Percentiles rank a stretch among this genome's conserved stretches.
Evolutionary conservation across 1,140 invertebrate species (phyloP).

Genomic region (Drosophila parabipectinata): DNA sequence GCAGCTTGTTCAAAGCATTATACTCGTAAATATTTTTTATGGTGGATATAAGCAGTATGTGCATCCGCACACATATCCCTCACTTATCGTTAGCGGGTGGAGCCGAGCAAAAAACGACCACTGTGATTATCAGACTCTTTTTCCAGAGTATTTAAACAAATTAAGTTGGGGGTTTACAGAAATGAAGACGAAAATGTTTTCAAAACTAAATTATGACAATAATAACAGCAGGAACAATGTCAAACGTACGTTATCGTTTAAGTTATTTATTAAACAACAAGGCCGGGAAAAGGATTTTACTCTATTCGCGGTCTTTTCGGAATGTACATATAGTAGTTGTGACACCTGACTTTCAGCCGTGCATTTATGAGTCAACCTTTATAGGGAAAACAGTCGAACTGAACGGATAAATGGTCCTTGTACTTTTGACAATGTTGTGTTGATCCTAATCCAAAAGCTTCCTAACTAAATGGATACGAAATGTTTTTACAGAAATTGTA

Average conservation of each 20-base stretch:
- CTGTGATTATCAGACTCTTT: slow-evolving; percentile 15
- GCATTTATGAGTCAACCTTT: no score
- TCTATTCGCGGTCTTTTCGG: no score
- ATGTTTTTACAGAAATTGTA: no score
- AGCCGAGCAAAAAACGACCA: slow-evolving; percentile 12
- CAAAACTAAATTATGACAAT: not conserved
- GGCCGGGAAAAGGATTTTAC: no score
- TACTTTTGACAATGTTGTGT: no score
- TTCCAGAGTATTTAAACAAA: slow-evolving; percentile 2
- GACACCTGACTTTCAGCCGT: no score
- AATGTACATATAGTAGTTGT: no score
- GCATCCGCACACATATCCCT: slow-evolving; percentile 1
- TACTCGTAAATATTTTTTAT: slow-evolving; percentile 19
- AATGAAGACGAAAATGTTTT: slow-evolving; percentile 1
- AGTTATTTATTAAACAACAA: not conserved
- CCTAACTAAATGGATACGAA: no score
- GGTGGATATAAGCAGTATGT: not conserved
- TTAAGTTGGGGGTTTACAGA: slow-evolving; percentile 2
- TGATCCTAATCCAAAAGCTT: no score
- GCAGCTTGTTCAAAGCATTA: slow-evolving; percentile 8
- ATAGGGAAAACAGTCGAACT: no score
- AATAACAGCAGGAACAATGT: not conserved
- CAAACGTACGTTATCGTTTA: not conserved
- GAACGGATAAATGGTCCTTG: no score
- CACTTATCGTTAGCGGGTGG: slow-evolving; percentile 18